Base-by-base conservation (phyloP, 2,113 vertebrate genomes). In the Hemiprocne comata region DNA sequence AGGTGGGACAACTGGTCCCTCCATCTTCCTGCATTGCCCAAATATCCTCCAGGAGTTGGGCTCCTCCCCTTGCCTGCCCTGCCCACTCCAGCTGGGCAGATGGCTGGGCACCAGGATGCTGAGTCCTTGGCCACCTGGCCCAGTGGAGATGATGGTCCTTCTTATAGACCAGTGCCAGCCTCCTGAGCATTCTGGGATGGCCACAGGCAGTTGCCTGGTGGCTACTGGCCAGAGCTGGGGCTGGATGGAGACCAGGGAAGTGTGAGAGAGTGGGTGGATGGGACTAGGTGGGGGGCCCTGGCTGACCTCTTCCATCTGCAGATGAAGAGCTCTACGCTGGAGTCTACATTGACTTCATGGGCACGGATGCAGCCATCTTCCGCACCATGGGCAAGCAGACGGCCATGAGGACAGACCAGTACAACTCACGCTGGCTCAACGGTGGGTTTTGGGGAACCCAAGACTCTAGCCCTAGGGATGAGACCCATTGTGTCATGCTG, bases 291-390 rank as follows among this genome's bases (percentile, higher is more conserved):
- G 6, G 50, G 6, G 2, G 12, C 34, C 31, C 44, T 4, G 14
- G 7, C 77, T 93, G 53, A 86, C 74, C 53, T 83, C 82, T 94
- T 46, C 15, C 10, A n/a, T 97, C 85, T 97, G 76, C 98, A 99
- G 99, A 99, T 87, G 99, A 99, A 89, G 99, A 99, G 94, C 99
- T 99, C 77, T 99, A 99, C 3, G 99, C 99, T 12, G 99, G 99
- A 0, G 99, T 99, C 83, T 99, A 99, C 97, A 99, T 99, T 1
- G 99, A 99, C 96, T 99, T 99, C 98, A 99, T 99, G 99, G 99
- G 99, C 96, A 99, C 99, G 0, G 99, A 99, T 2, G 99, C 99
- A 3, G 99, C 99, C 94, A 99, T 99, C 97, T 99, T 99, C 97
- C 98, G 99, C 85, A 99, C 99, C 2, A 98, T 99, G 94, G 99